phyloP scores from a whole-genome alignment of 2,113 vertebrate genomes.

The Calidris pygmaea region DNA sequence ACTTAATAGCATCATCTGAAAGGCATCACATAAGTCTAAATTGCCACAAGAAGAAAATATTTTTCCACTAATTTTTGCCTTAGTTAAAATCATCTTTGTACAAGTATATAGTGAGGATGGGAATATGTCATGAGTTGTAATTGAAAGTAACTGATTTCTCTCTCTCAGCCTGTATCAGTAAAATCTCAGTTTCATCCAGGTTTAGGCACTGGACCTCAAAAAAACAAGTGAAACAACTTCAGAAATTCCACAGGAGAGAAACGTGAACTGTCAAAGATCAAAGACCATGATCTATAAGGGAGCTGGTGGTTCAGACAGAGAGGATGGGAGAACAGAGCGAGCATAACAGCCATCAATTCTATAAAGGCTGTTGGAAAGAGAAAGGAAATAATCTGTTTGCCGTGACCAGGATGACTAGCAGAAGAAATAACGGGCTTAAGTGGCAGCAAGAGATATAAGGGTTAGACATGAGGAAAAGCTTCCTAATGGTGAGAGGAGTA shows the following conservation, averaged over 20 bases:
- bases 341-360: neutral
- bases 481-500: neutral
- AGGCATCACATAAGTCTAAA: neutral
- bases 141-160: neutral
- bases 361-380: neutral
- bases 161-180: neutral
- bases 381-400: conserved; percentile 2
- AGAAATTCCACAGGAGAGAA: neutral
- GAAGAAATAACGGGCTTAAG: neutral
- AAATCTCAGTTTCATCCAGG: neutral
- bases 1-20: conserved; percentile 12
- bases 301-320: neutral
- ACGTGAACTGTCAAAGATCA: neutral
- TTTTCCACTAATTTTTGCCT: neutral
- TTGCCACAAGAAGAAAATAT: neutral
- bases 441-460: neutral
- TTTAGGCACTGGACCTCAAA: neutral
- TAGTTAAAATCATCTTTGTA: neutral
- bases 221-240: neutral
- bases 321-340: neutral
- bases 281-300: neutral
- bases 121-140: neutral
- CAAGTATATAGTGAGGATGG: neutral
- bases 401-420: neutral
- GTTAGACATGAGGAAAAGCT: neutral